Conservation (phyloP, 2,797 vertebrate genomes). For the Sebastes umbrosus region DNA sequence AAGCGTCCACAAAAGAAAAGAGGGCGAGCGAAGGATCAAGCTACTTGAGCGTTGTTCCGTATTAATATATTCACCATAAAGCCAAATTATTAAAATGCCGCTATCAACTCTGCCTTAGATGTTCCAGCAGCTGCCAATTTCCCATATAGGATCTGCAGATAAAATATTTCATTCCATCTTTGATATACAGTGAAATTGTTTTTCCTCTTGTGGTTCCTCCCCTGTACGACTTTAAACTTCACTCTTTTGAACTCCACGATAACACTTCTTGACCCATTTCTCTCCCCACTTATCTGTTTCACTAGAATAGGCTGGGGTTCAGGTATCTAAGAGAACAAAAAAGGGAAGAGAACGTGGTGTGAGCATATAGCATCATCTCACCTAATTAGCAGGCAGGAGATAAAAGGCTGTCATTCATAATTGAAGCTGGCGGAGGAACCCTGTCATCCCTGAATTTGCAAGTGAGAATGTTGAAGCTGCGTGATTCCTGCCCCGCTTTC, state of each 20-base stretch:
- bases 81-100: conserved; percentile 32
- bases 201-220: conserved; percentile 1
- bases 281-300: conserved; percentile 12
- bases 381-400: conserved; percentile 80
- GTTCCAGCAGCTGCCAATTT: neutral
- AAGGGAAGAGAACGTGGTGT: conserved; percentile 18
- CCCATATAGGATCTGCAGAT: conserved; percentile 7
- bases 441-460: conserved; percentile 79
- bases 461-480: conserved; percentile 71
- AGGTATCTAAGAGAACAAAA: conserved; percentile 57
- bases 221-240: conserved; percentile 36
- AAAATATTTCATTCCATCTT: neutral
- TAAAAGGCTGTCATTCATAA: conserved; percentile 84
- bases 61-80: conserved; percentile 38
- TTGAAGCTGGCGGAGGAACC: conserved; percentile 75
- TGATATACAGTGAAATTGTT: conserved; percentile 1
- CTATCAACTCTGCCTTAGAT: neutral
- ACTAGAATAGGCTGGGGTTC: conserved; percentile 41
- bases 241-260: conserved; percentile 51
- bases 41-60: conserved; percentile 13
- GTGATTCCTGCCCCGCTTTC: conserved; percentile 73
- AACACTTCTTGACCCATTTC: conserved; percentile 50
- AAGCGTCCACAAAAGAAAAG: neutral
- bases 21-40: neutral
- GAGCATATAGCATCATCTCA: conserved; percentile 61